Evolutionary conservation across 2,797 vertebrate species (phyloP).

Genomic region (Forpus xanthops): DNA sequence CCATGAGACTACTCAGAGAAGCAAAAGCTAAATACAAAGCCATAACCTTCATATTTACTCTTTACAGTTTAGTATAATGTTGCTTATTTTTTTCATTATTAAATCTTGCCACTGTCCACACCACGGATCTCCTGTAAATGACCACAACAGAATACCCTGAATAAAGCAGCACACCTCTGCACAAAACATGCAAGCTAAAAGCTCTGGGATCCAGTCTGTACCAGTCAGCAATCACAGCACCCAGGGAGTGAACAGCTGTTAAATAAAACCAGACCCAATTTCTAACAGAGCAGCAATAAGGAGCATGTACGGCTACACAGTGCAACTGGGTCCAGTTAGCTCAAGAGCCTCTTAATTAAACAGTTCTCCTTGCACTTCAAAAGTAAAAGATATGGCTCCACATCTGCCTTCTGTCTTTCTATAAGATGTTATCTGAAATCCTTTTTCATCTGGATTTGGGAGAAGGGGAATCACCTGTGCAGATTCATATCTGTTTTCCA

Average conservation of each 20-base stretch:
- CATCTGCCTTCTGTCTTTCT: neutral
- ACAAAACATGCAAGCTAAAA: neutral
- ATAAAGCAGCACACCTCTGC: neutral
- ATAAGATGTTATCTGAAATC: neutral
- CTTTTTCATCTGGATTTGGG: neutral
- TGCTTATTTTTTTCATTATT: neutral
- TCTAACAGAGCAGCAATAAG: neutral
- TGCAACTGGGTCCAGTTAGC: neutral
- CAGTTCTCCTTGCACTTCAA: neutral
- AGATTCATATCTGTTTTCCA: neutral
- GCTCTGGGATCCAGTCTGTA: neutral
- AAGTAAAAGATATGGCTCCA: neutral
- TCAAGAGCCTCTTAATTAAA: neutral
- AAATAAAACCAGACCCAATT: neutral
- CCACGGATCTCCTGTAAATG: neutral
- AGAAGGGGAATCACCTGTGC: neutral
- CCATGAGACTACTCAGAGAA: neutral
- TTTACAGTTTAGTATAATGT: neutral
- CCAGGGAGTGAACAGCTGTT: accelerated
- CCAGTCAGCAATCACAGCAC: neutral
- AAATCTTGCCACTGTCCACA: neutral
- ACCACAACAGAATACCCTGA: neutral
- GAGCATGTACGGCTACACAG: neutral
- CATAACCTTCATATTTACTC: neutral
- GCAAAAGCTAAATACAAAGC: neutral